Evolutionary conservation across 2,113 vertebrate species (phyloP).

Genomic region (Rhinichthys klamathensis): DNA sequence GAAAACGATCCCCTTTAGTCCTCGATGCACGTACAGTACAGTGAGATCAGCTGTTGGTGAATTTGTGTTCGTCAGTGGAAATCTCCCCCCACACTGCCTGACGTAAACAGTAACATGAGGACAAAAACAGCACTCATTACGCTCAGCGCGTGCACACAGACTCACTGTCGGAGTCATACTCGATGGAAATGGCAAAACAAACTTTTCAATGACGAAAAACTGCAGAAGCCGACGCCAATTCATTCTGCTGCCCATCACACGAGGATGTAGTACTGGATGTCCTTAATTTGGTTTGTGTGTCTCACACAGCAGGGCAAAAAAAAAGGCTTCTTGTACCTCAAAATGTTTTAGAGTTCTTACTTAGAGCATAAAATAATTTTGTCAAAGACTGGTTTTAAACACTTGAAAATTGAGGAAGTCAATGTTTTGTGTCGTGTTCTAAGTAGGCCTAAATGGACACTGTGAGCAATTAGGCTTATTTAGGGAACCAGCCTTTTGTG

Average conservation of each 20-base stretch:
- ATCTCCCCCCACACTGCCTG: conserved; percentile 74
- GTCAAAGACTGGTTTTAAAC: not conserved
- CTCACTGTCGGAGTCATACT: not conserved
- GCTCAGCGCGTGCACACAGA: conserved; percentile 7
- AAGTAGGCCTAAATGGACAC: too few relatives aligned
- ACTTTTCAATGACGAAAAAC: not conserved
- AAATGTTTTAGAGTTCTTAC: not conserved
- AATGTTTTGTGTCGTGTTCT: not conserved
- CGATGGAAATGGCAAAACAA: not conserved
- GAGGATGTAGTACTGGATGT: not conserved
- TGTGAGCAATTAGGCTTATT: not conserved
- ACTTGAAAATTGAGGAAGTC: not conserved
- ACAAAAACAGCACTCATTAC: conserved; percentile 36
- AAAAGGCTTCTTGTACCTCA: not conserved
- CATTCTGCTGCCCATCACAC: not conserved
- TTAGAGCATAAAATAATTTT: not conserved
- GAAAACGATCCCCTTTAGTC: not conserved
- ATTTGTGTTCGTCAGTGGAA: conserved; percentile 78
- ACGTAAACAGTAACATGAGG: conserved; percentile 52
- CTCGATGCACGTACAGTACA: conserved; percentile 1
- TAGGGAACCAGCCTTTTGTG: not conserved
- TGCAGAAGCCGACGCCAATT: not conserved
- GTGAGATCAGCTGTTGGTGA: conserved; percentile 41
- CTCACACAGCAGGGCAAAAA: not conserved
- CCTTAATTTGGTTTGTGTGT: not conserved